phyloP scores from a whole-genome alignment of 1,140 invertebrate genomes.

The Eubasilissa regina region DNA sequence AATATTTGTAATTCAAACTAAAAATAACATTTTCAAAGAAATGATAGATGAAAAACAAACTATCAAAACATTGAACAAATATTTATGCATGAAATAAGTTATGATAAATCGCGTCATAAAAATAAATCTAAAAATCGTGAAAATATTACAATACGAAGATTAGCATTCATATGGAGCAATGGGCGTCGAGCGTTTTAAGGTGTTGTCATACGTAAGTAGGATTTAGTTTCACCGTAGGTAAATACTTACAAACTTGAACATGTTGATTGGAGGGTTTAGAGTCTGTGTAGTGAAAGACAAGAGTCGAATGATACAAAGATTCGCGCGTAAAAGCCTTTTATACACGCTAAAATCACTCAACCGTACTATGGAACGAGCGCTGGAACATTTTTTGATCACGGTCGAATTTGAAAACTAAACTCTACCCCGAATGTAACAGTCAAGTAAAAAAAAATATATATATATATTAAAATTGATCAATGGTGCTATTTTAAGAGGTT shows the following conservation, averaged over 20 bases:
- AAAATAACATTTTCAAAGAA: too few species aligned
- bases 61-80: not conserved
- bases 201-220: not conserved
- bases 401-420: too few species aligned
- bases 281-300: slow-evolving; percentile 50
- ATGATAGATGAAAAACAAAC: too few species aligned
- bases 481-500: too few species aligned
- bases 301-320: slow-evolving; percentile 48
- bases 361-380: slow-evolving; percentile 2
- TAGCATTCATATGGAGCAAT: too few species aligned
- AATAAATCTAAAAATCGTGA: not conserved
- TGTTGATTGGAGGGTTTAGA: slow-evolving; percentile 49
- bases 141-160: too few species aligned
- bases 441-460: too few species aligned
- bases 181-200: too few species aligned
- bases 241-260: slow-evolving; percentile 62
- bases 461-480: too few species aligned
- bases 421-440: too few species aligned
- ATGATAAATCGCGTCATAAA: not conserved
- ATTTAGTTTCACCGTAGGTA: not conserved
- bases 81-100: too few species aligned
- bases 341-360: slow-evolving; percentile 23
- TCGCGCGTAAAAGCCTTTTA: slow-evolving; percentile 44
- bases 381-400: slow-evolving; percentile 24
- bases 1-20: too few species aligned